These are phyloP conservation scores for Malurus elegans DNA, from an alignment of 2,113 vertebrate genomes.

Conservation along the genomic window DNA sequence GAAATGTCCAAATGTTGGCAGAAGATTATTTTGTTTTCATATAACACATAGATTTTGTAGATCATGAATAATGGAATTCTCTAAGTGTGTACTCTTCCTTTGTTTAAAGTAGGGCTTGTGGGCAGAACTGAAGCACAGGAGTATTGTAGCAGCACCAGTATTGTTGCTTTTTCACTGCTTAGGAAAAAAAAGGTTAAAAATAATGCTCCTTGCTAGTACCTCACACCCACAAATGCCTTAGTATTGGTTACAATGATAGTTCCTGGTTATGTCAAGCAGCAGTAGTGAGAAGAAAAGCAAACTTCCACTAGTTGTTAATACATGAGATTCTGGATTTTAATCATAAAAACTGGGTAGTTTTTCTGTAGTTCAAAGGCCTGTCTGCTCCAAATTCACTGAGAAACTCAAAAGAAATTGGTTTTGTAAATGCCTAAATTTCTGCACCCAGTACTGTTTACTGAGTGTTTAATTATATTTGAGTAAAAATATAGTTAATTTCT, in stretches of 20 bases:
- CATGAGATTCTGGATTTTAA: not conserved
- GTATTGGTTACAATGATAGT: not conserved
- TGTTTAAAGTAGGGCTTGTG: not conserved
- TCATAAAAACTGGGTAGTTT: not conserved
- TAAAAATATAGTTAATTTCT: not conserved
- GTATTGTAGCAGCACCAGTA: not conserved
- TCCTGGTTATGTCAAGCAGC: not conserved
- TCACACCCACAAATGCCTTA: not conserved
- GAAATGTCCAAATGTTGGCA: not conserved
- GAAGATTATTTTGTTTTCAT: not conserved
- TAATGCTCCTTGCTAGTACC: not conserved
- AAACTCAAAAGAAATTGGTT: not conserved
- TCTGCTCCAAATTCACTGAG: not conserved
- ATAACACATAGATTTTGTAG: not conserved
- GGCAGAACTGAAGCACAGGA: not conserved
- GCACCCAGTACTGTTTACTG: not conserved
- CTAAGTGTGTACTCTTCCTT: not conserved
- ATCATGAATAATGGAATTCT: not conserved
- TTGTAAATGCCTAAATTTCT: not conserved
- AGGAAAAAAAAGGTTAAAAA: not conserved
- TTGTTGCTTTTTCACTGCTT: not conserved
- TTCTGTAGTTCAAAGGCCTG: not conserved
- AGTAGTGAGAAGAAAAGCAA: not conserved
- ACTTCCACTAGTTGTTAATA: not conserved
- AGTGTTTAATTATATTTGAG: not conserved